These are phyloP conservation scores for Platyrinchus mystaceus DNA, from an alignment of 2,797 vertebrate species.

Conservation along the genomic window DNA sequence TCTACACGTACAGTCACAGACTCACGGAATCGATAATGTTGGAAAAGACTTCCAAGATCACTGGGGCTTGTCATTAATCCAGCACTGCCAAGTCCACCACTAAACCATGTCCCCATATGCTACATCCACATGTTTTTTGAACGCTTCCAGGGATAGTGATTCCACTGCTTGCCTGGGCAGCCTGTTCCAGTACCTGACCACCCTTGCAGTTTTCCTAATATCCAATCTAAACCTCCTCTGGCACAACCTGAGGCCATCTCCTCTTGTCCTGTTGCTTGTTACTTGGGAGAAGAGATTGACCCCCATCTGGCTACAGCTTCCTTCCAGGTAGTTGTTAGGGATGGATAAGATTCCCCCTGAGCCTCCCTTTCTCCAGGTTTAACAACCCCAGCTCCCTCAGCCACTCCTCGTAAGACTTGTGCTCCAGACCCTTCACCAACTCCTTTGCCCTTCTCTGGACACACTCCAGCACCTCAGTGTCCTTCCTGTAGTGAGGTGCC, in stretches of 20 bases:
- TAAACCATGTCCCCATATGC: not conserved
- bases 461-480: not conserved
- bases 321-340: not conserved
- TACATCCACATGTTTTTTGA: not conserved
- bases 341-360: not conserved
- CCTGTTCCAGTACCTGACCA: not conserved
- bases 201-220: not conserved
- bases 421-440: not conserved
- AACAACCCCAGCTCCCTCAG: not conserved
- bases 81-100: not conserved
- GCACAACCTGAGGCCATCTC: not conserved
- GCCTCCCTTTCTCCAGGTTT: not conserved
- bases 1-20: not conserved
- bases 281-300: not conserved
- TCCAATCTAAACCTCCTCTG: not conserved
- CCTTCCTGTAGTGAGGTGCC: not conserved
- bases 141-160: not conserved
- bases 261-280: not conserved
- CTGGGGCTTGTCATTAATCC: not conserved
- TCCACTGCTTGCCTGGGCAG: not conserved
- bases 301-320: not conserved
- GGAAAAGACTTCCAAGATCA: not conserved
- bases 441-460: accelerated
- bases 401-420: not conserved
- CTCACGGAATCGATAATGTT: not conserved